Evolutionary conservation across 23 tunicate species (phyloP).

Genomic region (Ciona savignyi): DNA sequence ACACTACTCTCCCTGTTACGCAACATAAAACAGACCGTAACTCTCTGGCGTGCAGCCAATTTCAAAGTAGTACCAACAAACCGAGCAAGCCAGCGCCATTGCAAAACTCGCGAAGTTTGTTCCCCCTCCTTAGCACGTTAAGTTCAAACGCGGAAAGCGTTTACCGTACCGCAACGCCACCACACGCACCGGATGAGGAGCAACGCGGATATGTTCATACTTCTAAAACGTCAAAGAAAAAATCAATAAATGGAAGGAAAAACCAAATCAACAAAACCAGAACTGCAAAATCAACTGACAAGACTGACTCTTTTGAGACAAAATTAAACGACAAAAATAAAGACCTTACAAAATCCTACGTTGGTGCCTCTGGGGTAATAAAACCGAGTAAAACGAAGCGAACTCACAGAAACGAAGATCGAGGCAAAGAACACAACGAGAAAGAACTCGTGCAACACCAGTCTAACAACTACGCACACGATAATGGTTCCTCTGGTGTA

Average conservation of each 20-base stretch:
- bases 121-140: not conserved
- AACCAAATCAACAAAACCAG: no score
- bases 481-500: not conserved
- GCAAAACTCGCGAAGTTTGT: not conserved
- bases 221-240: no score
- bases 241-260: no score
- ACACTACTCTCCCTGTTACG: not conserved
- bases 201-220: no score
- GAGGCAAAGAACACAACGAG: no score
- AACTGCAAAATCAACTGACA: no score
- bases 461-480: not conserved
- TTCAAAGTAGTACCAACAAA: not conserved
- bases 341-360: no score
- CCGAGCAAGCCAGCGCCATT: not conserved
- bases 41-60: not conserved
- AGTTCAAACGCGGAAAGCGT: not conserved
- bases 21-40: not conserved
- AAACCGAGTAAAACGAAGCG: not conserved
- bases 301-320: no score
- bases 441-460: not conserved
- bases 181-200: no score
- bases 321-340: no score
- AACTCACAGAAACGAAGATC: not conserved
- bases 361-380: no score
- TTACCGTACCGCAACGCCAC: no score